Conservation (phyloP, 2,113 vertebrate species). For the Aix galericulata region DNA sequence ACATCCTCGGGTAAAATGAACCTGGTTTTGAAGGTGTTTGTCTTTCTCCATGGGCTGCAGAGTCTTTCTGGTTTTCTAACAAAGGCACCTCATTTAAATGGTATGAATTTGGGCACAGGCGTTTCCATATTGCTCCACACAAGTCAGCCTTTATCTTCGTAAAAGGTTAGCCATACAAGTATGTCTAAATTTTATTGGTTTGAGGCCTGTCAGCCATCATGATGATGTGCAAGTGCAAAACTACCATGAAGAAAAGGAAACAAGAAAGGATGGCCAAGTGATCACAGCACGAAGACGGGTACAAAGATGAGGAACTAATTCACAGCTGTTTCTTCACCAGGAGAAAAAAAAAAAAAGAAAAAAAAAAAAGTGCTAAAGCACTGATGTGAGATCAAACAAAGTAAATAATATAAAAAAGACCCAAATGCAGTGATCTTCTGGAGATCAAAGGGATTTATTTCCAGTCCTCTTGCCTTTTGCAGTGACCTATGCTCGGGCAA, state of each 20-base stretch:
- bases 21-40: not conserved
- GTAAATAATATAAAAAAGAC: conserved; percentile 1
- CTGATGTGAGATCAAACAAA: conserved; percentile 8
- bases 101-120: not conserved
- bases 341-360: not conserved
- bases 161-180: not conserved
- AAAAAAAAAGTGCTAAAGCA: not conserved
- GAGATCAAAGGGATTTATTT: conserved; percentile 15
- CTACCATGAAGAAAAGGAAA: not conserved
- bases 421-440: not conserved
- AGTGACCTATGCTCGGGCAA: not conserved
- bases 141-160: not conserved
- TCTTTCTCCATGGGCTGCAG: not conserved
- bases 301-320: not conserved
- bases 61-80: not conserved
- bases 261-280: not conserved
- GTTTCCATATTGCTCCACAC: not conserved
- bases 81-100: not conserved
- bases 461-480: not conserved
- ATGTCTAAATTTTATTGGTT: not conserved
- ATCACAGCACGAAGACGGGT: not conserved
- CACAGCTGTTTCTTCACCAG: not conserved
- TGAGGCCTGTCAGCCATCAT: not conserved
- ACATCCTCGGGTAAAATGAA: not conserved
- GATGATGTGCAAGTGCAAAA: not conserved